Conservation (phyloP, 2,797 vertebrate species). For the Hemibagrus guttatus region DNA sequence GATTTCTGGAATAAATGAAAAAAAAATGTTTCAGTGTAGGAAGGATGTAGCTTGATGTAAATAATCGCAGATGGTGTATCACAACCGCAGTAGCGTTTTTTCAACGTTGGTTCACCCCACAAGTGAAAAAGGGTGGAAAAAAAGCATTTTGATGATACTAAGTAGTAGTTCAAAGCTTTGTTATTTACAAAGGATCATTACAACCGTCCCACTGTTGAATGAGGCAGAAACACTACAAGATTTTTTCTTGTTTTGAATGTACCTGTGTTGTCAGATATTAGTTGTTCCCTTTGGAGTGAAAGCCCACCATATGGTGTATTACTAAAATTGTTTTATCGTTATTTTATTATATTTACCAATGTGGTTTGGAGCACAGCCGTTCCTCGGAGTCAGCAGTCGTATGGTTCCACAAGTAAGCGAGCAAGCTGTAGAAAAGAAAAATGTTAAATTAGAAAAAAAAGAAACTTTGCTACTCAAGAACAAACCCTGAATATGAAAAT, state of each 20-base stretch:
- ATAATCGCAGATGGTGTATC: neutral
- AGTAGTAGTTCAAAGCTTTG: neutral
- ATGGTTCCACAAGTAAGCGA: conserved; percentile 5
- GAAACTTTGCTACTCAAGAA: neutral
- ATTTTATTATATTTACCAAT: conserved; percentile 9
- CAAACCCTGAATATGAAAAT: conserved; percentile 1
- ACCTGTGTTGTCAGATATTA: neutral
- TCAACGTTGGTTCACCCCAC: neutral
- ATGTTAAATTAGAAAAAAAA: neutral
- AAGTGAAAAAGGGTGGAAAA: neutral
- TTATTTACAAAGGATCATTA: neutral
- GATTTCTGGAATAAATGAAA: neutral
- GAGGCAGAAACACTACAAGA: neutral
- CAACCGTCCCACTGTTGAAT: neutral
- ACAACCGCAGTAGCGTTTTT: neutral
- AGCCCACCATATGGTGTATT: neutral
- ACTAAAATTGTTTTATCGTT: conserved; percentile 1
- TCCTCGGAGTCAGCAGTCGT: neutral
- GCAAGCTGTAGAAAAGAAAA: neutral
- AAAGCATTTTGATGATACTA: neutral
- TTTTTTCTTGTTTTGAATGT: neutral
- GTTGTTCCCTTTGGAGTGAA: neutral
- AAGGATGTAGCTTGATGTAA: neutral
- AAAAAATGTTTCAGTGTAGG: neutral
- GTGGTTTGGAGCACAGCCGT: neutral